These are phyloP conservation scores for Cavia porcellus DNA, from an alignment of 2,113 vertebrate genomes.

Conservation along the genomic window DNA sequence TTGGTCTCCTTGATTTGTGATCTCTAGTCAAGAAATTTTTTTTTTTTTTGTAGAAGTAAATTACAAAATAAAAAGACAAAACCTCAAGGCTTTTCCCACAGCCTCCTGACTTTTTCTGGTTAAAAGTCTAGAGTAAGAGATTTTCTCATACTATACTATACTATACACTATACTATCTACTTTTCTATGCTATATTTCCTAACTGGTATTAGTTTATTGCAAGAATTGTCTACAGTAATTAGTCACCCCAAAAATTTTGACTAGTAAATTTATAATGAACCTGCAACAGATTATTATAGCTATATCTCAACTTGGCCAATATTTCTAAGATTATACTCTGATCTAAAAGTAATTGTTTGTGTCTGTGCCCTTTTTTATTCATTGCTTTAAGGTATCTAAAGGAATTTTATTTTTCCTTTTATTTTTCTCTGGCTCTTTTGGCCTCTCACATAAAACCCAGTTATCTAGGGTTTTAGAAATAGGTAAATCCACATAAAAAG, in stretches of 20 bases:
- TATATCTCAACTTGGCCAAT: background rate
- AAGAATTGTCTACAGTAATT: background rate
- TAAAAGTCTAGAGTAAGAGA: background rate
- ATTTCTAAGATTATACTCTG: background rate
- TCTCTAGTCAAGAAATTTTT: background rate
- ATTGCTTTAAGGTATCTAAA: background rate
- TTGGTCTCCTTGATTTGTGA: background rate
- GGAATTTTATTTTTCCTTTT: background rate
- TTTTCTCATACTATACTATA: background rate
- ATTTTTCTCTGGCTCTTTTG: background rate
- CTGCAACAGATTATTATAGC: background rate
- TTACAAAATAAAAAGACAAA: background rate
- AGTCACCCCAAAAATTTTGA: background rate
- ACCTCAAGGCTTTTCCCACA: background rate
- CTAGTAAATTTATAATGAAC: background rate
- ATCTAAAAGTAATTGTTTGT: background rate
- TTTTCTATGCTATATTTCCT: background rate
- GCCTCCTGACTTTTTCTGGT: background rate
- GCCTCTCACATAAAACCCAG: background rate
- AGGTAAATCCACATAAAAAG: background rate
- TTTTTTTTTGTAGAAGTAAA: background rate
- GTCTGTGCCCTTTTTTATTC: background rate
- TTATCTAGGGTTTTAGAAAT: background rate
- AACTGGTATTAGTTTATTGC: background rate
- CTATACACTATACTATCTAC: background rate